Evolutionary conservation across 2,888 invertebrate species (phyloP).

Genomic region (Hyalella azteca): DNA sequence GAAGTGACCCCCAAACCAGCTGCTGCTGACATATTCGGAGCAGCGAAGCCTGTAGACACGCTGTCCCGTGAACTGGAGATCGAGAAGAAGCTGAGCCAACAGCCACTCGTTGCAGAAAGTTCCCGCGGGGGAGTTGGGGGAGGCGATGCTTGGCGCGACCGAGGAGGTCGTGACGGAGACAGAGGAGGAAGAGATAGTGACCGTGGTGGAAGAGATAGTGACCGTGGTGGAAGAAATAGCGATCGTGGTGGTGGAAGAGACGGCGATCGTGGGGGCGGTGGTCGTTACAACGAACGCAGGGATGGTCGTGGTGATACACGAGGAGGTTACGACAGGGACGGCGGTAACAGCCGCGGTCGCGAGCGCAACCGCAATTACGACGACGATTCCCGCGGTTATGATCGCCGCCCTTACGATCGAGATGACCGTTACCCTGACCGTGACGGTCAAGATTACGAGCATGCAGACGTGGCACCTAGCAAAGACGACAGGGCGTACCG

Average conservation of each 20-base stretch:
- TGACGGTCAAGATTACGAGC: not conserved
- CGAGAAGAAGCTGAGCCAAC: slow-evolving; percentile 43
- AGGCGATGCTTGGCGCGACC: slow-evolving; percentile 13
- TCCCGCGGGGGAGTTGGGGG: not conserved
- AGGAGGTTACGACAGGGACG: not conserved
- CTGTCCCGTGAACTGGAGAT: slow-evolving; percentile 47
- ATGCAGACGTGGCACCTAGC: not conserved
- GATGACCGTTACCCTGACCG: not conserved
- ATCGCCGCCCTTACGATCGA: not conserved
- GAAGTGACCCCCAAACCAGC: slow-evolving; percentile 3
- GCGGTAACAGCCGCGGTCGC: not conserved
- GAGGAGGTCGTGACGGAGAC: not conserved
- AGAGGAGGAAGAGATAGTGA: not conserved
- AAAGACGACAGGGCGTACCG: not conserved
- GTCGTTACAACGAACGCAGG: not conserved
- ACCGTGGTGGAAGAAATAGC: not conserved
- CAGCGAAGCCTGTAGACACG: slow-evolving; percentile 50
- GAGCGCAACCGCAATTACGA: not conserved
- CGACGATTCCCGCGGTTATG: not conserved
- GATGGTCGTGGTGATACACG: not conserved
- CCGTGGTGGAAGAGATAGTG: not conserved
- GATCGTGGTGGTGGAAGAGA: not conserved
- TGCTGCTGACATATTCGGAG: slow-evolving; percentile 46
- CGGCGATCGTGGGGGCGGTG: not conserved
- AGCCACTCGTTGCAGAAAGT: not conserved